Percentiles rank a stretch among this genome's conserved stretches.
Conservation (phyloP, 2,797 vertebrate species). For the Gorsachius magnificus region DNA sequence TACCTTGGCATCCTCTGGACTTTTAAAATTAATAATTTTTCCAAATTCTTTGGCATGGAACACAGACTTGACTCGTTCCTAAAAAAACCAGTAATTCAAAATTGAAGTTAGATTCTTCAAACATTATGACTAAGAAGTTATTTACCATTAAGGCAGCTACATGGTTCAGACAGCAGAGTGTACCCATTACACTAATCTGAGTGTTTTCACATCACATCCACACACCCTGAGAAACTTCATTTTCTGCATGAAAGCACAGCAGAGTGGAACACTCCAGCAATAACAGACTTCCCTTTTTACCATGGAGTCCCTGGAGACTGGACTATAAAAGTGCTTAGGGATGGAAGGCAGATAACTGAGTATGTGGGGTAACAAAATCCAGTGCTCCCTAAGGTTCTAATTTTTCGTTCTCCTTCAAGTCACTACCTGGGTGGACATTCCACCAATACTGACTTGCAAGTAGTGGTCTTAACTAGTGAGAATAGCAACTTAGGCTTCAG, state of each 20-base stretch:
- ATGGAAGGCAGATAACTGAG: background rate
- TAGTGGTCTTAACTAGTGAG: background rate
- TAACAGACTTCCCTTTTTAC: background rate
- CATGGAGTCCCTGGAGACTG: background rate
- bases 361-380: background rate
- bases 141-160: background rate
- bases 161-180: background rate
- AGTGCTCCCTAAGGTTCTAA: background rate
- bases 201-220: background rate
- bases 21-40: slow-evolving; percentile 97
- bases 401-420: background rate
- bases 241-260: background rate
- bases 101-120: background rate
- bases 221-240: background rate
- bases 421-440: background rate
- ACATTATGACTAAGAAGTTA: background rate
- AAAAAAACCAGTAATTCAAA: slow-evolving; percentile 11
- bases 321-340: background rate
- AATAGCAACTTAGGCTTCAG: background rate
- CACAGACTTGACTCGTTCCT: slow-evolving; percentile 97
- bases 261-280: background rate
- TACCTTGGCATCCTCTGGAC: slow-evolving; percentile 91
- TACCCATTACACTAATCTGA: background rate
- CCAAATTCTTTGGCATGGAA: slow-evolving; percentile 98
- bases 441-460: background rate